Evolutionary conservation across 2,113 vertebrate genomes (phyloP), one percentile per base, ranked within the genome.

Genomic region (Nematolebias whitei): DNA sequence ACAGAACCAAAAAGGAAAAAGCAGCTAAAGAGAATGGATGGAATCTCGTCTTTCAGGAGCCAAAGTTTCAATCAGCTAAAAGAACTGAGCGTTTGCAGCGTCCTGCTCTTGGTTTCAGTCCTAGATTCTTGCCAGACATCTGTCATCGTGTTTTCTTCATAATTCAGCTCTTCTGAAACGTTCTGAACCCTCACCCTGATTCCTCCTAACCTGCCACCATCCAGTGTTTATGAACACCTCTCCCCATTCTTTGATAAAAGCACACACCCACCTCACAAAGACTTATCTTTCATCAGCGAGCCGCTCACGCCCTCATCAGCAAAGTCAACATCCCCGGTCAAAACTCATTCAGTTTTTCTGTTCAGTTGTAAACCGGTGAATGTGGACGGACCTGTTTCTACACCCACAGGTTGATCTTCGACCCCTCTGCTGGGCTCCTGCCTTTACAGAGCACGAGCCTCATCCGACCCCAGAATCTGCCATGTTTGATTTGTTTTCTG

Each of bases 251-350:
- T 63, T 16, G 23, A 44, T 40, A 0, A 29, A 38, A 13, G 10
- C 19, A 14, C 63, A 58, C 62, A 19, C 57, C 68, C 48, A n/a
- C 5, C n/a, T 43, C 24, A 11, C 1, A 1, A 18, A 2, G 4
- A 29, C 67, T 22, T 10, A 5, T 67, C 67, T 68, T 11, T 80
- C 72, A 71, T 32, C 38, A 16, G 5, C 11, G 10, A 15, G 35
- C 5, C 0, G 12, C 15, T 35, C 68, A 54, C 48, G 0, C 68
- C 68, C 47, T 18, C 10, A 15, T 40, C 60, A 1, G 12, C 24
- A 4, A 19, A 2, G 23, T 19, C 50, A 51, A 65, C 49, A 40
- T 41, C 1, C 6, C 26, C 26, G n/a, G n/a, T n/a, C n/a, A n/a
- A n/a, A n/a, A n/a, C n/a, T n/a, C n/a, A n/a, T n/a, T n/a, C n/a